phyloP scores from a whole-genome alignment of 2,113 vertebrate species.

The Saccopteryx bilineata region DNA sequence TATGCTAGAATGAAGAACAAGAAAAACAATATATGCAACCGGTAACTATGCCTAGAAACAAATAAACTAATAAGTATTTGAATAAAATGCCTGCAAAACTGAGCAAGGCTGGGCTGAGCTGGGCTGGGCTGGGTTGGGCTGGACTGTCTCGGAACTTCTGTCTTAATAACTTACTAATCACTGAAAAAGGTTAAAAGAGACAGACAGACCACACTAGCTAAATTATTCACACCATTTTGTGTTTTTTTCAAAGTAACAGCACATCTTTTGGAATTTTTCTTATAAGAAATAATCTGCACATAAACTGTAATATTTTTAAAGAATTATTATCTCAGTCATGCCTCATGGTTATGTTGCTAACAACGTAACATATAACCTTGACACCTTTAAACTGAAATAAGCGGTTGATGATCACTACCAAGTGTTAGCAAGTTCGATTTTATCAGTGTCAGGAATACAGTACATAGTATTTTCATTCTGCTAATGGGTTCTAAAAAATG shows the following conservation, averaged over 20 bases:
- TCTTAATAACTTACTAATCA: not conserved
- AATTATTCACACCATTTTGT: not conserved
- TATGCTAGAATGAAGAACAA: not conserved
- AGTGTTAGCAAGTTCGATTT: not conserved
- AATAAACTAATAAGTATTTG: not conserved
- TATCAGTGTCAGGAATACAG: not conserved
- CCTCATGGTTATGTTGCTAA: not conserved
- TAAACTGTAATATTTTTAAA: not conserved
- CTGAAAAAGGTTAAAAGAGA: not conserved
- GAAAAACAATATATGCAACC: not conserved
- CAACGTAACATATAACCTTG: not conserved
- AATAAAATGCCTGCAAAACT: not conserved
- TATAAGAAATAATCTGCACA: not conserved
- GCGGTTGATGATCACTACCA: constrained; percentile 13
- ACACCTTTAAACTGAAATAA: not conserved
- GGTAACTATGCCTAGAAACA: not conserved
- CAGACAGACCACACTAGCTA: not conserved
- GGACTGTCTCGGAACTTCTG: not conserved
- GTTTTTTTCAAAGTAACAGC: not conserved
- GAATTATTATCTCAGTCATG: not conserved
- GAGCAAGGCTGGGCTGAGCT: not conserved
- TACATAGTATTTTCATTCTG: constrained; percentile 1
- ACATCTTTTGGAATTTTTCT: not conserved
- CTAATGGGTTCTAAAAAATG: not conserved
- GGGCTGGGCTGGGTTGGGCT: too few species aligned